These are phyloP conservation scores for Drosophila kohkoa DNA, from an alignment of 1,140 invertebrate genomes.

Conservation along the genomic window DNA sequence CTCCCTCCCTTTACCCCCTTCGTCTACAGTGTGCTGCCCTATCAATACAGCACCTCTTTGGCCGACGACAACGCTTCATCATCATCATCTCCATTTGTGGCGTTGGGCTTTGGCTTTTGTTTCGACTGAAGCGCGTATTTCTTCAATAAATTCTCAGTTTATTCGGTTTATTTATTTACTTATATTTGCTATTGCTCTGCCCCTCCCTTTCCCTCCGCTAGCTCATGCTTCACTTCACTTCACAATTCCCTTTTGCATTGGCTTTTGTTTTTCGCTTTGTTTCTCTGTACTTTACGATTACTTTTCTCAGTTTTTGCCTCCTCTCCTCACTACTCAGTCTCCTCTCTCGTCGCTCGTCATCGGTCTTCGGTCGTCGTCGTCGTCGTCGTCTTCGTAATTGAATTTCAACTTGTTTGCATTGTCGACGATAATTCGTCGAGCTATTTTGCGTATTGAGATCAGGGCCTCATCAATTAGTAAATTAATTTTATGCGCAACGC, in stretches of 20 bases:
- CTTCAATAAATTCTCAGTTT: conserved; percentile 83
- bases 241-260: conserved; percentile 62
- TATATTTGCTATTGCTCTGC: conserved; percentile 75
- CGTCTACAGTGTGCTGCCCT: no score
- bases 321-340: neutral
- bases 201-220: neutral
- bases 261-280: conserved; percentile 71
- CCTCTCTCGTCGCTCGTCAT: conserved; percentile 7
- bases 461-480: conserved; percentile 85
- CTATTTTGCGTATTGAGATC: conserved; percentile 85
- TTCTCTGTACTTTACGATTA: conserved; percentile 70
- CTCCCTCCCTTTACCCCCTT: neutral
- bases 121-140: conserved; percentile 64
- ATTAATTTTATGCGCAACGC: conserved; percentile 83
- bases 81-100: conserved; percentile 30
- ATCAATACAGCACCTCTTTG: conserved; percentile 2
- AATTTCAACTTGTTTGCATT: conserved; percentile 84
- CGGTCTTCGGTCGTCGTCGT: conserved; percentile 32
- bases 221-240: conserved; percentile 17
- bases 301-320: conserved; percentile 61
- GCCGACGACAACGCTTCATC: neutral
- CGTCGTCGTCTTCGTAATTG: conserved; percentile 74
- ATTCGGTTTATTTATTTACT: conserved; percentile 83
- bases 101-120: conserved; percentile 62
- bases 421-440: conserved; percentile 83